phyloP scores from a whole-genome alignment of 35 echinoderm and acorn worm genomes.

The Acanthaster planci region DNA sequence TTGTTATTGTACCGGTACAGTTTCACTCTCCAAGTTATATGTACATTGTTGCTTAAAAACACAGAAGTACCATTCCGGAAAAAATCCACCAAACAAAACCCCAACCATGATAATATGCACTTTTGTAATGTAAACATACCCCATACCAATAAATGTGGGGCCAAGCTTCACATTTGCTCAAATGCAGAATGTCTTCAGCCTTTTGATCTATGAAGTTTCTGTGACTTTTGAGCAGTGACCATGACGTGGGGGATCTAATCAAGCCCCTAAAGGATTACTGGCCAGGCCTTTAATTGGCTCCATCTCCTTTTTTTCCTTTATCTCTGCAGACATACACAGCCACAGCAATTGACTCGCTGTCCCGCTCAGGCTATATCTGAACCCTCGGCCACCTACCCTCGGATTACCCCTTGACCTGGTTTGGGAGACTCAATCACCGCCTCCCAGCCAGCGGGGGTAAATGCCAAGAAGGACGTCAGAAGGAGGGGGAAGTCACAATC shows the following conservation, averaged over 20 bases:
- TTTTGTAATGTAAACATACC: no score
- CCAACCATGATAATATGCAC: no score
- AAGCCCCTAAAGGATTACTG: background rate
- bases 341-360: background rate
- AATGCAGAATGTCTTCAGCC: background rate
- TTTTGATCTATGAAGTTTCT: no score
- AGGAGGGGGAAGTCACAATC: background rate
- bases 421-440: background rate
- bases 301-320: background rate
- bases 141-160: no score
- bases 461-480: background rate
- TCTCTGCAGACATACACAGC: constrained; percentile 7
- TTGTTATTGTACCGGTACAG: no score
- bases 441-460: background rate
- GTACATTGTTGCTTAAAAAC: no score
- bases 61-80: no score
- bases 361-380: background rate
- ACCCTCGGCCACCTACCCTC: background rate
- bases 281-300: background rate
- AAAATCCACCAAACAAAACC: no score
- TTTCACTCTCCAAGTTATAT: no score
- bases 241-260: background rate
- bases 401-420: constrained; percentile 14
- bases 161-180: no score
- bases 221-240: background rate